Base-by-base conservation (phyloP, 2,888 invertebrate species). In the Monoplex corrugatus region DNA sequence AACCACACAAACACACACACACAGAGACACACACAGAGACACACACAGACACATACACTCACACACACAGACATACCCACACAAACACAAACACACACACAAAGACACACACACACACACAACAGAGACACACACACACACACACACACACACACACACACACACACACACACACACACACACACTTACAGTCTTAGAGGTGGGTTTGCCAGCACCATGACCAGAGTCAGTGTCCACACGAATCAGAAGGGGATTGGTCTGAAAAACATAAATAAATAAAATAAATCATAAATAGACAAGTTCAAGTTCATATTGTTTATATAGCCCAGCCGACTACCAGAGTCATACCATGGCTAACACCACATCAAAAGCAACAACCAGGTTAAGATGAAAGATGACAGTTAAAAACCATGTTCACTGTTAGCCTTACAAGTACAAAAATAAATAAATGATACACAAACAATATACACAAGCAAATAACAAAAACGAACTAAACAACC, bases 141-240 rank as follows among this genome's bases (percentile, higher is more conserved):
- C 16, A 19, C n/a, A 45, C 32, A 23, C 45, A 78, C 0, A 40
- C 28, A 8, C 28, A 68, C 75, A 0, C 75, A 35, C n/a, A 43
- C n/a, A 43, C 2, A n/a, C 78, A 38, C 40, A 35, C 35, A 23
- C 72, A 6, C 6, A 6, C 72, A 23, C 72, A 72, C 72, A 50
- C 28, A 35, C 19, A 95, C 96, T 97, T 96, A 98, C 98, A 94
- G 98, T 96, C 97, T 99, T 99, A 3, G 98, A 97, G 80, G 99
- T 99, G 87, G 99, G 99, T 96, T 99, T 99, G 57, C 99, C 99
- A 91, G 98, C 97, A 82, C 99, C 99, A 96, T 99, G 99, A 0
- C 99, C 99, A 35, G 99, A 98, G 96, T 99, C 98, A 89, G 98
- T 98, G 95, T 99, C 99, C 92, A 99, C 97, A 89, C 98, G 97